A percentile compares a stretch with the other conserved stretches of the same genome.
Conservation (phyloP, 2,888 invertebrate genomes). For the Cephus spinipes region DNA sequence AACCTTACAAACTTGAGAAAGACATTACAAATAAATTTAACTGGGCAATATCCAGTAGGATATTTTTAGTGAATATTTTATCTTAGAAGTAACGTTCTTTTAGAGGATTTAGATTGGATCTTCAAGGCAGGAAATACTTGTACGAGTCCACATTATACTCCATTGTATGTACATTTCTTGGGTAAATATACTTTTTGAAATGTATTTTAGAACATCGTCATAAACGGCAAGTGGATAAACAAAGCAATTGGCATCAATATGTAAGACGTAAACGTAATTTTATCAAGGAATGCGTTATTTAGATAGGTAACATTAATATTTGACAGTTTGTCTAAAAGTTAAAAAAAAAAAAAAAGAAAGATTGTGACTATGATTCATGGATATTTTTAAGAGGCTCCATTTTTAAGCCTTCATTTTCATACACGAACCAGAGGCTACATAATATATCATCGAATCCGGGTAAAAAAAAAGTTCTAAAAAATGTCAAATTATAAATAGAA, state of each 20-base stretch:
- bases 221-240: not conserved
- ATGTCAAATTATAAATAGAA: constrained; percentile 10
- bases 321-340: not conserved
- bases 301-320: not conserved
- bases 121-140: not conserved
- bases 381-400: not conserved
- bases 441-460: not conserved
- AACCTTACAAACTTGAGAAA: not conserved
- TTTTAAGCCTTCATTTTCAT: not conserved
- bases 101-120: not conserved
- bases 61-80: not conserved
- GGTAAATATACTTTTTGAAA: not conserved
- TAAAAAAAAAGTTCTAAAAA: constrained; percentile 26
- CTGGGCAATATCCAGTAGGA: not conserved
- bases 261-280: not conserved
- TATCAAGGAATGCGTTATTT: not conserved
- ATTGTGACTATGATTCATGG: not conserved
- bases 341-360: not conserved
- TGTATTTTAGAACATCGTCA: not conserved
- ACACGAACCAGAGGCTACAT: not conserved
- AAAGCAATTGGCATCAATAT: not conserved
- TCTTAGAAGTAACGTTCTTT: not conserved
- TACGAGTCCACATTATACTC: not conserved
- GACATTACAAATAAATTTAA: not conserved
- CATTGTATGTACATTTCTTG: not conserved